Percentiles rank a stretch among this genome's conserved stretches.
phyloP scores from a whole-genome alignment of 2,797 vertebrate genomes.

The Poecile montanus region DNA sequence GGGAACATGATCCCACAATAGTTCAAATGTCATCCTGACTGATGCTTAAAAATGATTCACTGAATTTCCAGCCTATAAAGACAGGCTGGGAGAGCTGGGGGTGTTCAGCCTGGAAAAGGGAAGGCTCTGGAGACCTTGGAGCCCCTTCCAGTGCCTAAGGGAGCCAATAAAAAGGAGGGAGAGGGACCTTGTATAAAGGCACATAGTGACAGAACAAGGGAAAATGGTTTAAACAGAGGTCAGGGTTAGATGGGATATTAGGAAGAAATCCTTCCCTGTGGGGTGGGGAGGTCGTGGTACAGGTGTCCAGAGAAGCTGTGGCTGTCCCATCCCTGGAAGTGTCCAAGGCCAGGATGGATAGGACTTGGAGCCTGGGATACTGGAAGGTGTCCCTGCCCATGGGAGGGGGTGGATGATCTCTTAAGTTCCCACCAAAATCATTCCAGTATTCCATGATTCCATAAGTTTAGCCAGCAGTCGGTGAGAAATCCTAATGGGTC shows the following conservation, averaged over 20 bases:
- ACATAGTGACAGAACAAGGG: background rate
- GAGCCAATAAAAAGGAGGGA: background rate
- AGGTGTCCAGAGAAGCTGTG: background rate
- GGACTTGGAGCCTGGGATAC: background rate
- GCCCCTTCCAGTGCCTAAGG: background rate
- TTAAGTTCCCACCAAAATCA: background rate
- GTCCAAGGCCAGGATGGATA: fast-evolving
- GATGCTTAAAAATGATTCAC: background rate
- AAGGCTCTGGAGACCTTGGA: background rate
- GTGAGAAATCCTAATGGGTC: background rate
- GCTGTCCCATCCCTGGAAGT: background rate
- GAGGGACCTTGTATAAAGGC: background rate
- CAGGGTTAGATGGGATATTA: background rate
- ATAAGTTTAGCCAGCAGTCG: fast-evolving
- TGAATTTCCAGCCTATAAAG: background rate
- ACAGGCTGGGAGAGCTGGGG: background rate
- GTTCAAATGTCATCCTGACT: background rate
- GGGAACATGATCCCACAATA: background rate
- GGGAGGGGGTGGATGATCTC: background rate
- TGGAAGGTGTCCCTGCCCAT: background rate
- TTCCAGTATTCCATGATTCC: background rate
- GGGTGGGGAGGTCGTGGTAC: background rate
- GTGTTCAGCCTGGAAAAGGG: background rate
- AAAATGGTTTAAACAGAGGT: background rate
- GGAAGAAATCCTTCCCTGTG: background rate